phyloP scores from a whole-genome alignment of 2,797 vertebrate genomes.

The Agapornis canus region DNA sequence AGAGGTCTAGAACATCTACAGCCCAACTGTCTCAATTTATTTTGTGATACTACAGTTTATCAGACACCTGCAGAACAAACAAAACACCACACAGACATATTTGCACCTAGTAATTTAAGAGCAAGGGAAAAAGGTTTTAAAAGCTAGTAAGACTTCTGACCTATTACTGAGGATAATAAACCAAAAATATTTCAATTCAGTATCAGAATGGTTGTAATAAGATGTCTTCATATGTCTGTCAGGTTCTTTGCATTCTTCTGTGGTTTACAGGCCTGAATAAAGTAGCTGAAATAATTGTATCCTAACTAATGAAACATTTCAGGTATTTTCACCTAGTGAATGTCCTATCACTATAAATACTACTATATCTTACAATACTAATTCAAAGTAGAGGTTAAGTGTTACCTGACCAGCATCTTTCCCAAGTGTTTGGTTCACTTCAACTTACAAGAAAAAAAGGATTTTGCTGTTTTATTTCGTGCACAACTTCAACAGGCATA shows the following conservation, averaged over 20 bases:
- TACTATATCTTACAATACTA: background rate
- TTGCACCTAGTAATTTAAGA: background rate
- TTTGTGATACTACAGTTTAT: background rate
- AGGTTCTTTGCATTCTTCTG: background rate
- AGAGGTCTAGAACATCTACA: background rate
- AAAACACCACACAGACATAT: background rate
- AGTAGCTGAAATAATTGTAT: background rate
- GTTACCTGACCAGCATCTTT: background rate
- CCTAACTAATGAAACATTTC: background rate
- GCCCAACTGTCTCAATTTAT: background rate
- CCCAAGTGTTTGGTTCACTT: background rate
- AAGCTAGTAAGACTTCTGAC: background rate
- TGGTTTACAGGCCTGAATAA: background rate
- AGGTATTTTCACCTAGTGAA: background rate
- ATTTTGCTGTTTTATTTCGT: slow-evolving; percentile 3
- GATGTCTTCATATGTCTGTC: background rate
- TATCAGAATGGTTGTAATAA: background rate
- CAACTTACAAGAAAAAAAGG: background rate
- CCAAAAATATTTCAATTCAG: background rate
- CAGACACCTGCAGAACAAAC: background rate
- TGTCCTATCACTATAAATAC: background rate
- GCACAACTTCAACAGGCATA: background rate
- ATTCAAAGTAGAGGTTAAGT: background rate
- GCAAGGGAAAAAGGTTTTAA: background rate
- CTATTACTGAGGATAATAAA: background rate